Evolutionary conservation across 2,888 invertebrate genomes (phyloP), one percentile per base, ranked within the genome.

Genomic region (Parasteatoda lunata): DNA sequence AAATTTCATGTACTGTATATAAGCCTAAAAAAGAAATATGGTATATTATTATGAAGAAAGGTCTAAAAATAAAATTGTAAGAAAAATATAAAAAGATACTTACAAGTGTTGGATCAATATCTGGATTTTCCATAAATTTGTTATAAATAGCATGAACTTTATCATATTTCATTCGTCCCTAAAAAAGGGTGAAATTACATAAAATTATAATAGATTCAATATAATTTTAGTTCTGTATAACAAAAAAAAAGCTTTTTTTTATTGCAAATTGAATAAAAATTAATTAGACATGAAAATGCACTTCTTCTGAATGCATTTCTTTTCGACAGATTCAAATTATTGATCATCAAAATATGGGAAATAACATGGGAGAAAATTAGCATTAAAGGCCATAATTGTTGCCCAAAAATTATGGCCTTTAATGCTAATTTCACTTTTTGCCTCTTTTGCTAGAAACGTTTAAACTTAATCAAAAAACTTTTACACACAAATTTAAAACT

Each of bases 1-100:
- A 92, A 99, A 99, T 93, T 98, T 98, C 99, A 99, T 99, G 91
- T 98, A 98, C 91, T 99, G 99, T 15, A 99, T 97, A 91, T 97
- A 99, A 0, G 97, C 97, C 94, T 97, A 90, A 48, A 70, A 59
- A 30, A 71, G n/a, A 78, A 45, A 45, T 48, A 65, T 66, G 48
- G 3, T 3, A 11, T 9, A 8, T 15, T 49, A 81, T 65, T 80
- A 77, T 15, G 54, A 54, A 54, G 7, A 54, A 54, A 54, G 1
- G 54, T 11, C 7, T 54, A 9, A 54, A 54, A 9, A 54, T 54
- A 54, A 54, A 54, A 9, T 54, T 54, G 54, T 2, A 72, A 51
- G 13, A 59, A 78, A 59, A 88, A 15, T 8, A 45, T 30, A 47
- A 72, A 77, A 84, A 86, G 30, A 30, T 30, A 90, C 91, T 93